Evolutionary conservation across 2,113 vertebrate species (phyloP).

Genomic region (Polypterus senegalus): DNA sequence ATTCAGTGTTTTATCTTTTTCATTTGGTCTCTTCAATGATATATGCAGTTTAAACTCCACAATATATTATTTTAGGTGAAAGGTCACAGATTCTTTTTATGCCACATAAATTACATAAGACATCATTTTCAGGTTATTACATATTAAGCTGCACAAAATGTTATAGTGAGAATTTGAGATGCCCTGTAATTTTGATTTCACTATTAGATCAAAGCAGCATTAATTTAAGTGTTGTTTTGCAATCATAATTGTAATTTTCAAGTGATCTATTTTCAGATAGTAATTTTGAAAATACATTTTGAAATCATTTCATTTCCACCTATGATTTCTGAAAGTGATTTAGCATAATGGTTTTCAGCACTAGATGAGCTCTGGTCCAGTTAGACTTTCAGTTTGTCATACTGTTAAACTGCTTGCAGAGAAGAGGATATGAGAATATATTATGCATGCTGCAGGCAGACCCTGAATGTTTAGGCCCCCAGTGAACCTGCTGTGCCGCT

Average conservation of each 20-base stretch:
- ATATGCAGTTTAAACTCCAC: constrained; percentile 38
- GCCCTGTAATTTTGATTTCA: too few species aligned
- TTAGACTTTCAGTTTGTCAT: constrained; percentile 11
- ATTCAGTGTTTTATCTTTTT: constrained; percentile 23
- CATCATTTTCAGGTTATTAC: constrained; percentile 26
- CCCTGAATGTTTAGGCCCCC: constrained; percentile 45
- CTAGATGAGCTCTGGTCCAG: constrained; percentile 15
- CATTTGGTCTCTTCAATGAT: constrained; percentile 30
- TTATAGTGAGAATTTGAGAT: too few species aligned
- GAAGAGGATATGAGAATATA: constrained; percentile 29
- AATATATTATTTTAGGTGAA: constrained; percentile 39
- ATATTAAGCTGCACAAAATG: constrained; percentile 1
- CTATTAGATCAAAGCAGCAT: too few species aligned
- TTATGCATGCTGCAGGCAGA: constrained; percentile 53
- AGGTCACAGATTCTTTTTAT: constrained; percentile 11
- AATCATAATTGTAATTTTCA: too few species aligned
- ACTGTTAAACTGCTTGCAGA: constrained; percentile 18
- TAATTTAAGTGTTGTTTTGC: too few species aligned
- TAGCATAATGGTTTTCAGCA: constrained; percentile 7
- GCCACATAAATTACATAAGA: constrained; percentile 27
- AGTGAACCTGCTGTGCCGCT: constrained; percentile 64
- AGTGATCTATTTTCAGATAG: too few species aligned
- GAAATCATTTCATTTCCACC: too few species aligned
- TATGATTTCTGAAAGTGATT: not conserved
- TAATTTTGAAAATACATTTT: too few species aligned